Evolutionary conservation across 2,113 vertebrate species (phyloP).

Genomic region (Mormoops blainvillei): DNA sequence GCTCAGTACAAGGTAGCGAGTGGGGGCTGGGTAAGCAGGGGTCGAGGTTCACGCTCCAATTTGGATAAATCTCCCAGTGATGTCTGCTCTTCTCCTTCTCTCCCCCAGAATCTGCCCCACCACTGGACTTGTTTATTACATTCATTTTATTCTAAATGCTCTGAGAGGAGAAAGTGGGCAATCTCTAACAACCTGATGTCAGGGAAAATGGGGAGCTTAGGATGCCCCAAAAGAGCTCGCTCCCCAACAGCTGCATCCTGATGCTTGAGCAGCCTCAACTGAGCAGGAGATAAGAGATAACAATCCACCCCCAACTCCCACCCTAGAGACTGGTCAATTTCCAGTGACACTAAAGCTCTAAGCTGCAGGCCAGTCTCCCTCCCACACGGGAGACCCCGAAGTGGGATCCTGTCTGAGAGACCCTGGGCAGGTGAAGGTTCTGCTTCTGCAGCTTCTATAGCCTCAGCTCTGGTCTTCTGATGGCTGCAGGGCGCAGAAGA

Average conservation of each 20-base stretch:
- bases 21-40: neutral
- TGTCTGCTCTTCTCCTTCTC: neutral
- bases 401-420: neutral
- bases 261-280: neutral
- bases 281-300: neutral
- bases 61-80: neutral
- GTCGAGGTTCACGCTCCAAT: too few species aligned
- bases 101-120: neutral
- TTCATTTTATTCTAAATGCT: neutral
- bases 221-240: neutral
- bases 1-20: neutral
- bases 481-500: neutral
- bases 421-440: neutral
- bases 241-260: slow-evolving; percentile 58
- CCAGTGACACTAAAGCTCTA: neutral
- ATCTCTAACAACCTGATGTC: neutral
- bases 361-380: neutral
- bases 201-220: neutral
- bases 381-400: neutral
- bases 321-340: neutral
- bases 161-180: neutral
- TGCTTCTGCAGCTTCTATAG: neutral
- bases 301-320: neutral
- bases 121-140: neutral
- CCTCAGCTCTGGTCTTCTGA: neutral